Conservation (phyloP, 2,113 vertebrate genomes). For the Dasyornis broadbenti region DNA sequence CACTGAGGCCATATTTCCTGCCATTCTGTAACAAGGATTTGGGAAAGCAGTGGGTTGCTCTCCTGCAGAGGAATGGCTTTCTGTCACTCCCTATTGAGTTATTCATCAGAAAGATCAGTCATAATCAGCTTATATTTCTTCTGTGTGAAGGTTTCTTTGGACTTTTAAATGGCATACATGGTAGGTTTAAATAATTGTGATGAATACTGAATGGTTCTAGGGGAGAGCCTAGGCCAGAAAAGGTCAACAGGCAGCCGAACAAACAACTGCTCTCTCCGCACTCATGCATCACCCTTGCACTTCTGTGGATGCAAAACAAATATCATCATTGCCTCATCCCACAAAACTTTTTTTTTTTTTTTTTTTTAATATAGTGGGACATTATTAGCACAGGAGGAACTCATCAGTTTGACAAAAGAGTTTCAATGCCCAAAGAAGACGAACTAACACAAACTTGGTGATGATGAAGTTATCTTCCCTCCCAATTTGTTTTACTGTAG, state of each 20-base stretch:
- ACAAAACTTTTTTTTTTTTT: background rate
- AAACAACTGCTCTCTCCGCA: background rate
- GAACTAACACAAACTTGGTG: background rate
- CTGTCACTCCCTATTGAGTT: background rate
- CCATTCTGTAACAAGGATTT: background rate
- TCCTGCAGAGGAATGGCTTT: background rate
- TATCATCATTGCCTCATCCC: background rate
- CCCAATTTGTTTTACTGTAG: background rate
- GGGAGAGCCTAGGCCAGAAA: background rate
- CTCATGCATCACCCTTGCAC: accelerated
- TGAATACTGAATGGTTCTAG: background rate
- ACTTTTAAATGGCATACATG: background rate
- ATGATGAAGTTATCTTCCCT: background rate
- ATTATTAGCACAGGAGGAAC: background rate
- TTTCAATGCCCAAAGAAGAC: background rate
- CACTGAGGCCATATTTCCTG: accelerated
- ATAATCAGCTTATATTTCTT: background rate
- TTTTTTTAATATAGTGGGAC: background rate
- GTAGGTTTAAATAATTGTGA: background rate
- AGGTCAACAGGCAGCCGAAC: background rate
- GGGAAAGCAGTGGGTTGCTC: background rate
- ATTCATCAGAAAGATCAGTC: background rate
- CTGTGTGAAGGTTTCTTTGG: background rate
- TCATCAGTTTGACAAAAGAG: background rate
- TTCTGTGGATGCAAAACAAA: background rate